Percentiles rank a stretch among this genome's conserved stretches.
Evolutionary conservation across 2,797 vertebrate genomes (phyloP).

Genomic region (Sebastes wilsoni): DNA sequence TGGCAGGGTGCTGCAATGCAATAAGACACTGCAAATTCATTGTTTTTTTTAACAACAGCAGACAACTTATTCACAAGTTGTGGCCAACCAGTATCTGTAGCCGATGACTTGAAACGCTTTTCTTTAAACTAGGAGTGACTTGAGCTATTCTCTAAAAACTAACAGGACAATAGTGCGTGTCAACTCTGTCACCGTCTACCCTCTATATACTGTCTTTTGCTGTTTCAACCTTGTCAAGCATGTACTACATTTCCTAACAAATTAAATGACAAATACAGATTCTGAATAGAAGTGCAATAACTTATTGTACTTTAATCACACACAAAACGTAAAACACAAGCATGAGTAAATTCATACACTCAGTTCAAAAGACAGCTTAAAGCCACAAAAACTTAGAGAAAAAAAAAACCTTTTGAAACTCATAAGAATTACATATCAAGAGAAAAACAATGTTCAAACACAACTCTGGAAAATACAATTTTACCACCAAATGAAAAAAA

Average conservation of each 20-base stretch:
- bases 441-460: slow-evolving; percentile 49
- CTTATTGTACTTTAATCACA: slow-evolving; percentile 86
- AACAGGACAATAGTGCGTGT: not conserved
- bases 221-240: not conserved
- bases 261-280: slow-evolving; percentile 18
- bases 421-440: slow-evolving; percentile 45
- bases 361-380: slow-evolving; percentile 74
- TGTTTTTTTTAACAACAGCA: slow-evolving; percentile 3
- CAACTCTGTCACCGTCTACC: not conserved
- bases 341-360: slow-evolving; percentile 72
- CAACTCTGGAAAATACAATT: slow-evolving; percentile 42
- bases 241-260: not conserved
- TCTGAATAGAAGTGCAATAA: slow-evolving; percentile 87
- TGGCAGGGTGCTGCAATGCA: slow-evolving; percentile 20
- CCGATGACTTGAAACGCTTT: slow-evolving; percentile 8
- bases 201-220: not conserved
- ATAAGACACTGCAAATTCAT: slow-evolving; percentile 8
- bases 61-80: slow-evolving; percentile 9
- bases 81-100: not conserved
- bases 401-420: slow-evolving; percentile 26
- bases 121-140: slow-evolving; percentile 4
- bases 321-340: slow-evolving; percentile 76
- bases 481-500: slow-evolving; percentile 40
- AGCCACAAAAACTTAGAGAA: slow-evolving; percentile 62
- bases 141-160: slow-evolving; percentile 1